Evolutionary conservation across 35 echinoderm and acorn worm genomes (phyloP), one percentile per base, ranked within the genome.

Genomic region (Diadema setosum): DNA sequence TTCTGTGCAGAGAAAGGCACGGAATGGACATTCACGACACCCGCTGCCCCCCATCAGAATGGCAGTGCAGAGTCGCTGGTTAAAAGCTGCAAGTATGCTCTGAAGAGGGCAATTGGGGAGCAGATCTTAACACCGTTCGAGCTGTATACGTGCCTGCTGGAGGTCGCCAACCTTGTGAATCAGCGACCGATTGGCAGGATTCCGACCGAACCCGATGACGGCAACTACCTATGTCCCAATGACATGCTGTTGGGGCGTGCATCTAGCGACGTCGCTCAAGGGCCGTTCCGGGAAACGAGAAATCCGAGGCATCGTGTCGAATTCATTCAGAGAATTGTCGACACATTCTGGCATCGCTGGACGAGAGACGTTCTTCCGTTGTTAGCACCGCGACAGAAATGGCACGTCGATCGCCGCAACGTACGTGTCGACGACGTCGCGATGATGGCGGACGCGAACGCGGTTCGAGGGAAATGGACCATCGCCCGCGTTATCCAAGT

Each of bases 21-120:
- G 35, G 34, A 86, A 59, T 91, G 93, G 73, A 81, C 75, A 64
- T 90, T 94, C 69, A 90, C 81, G 37, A 89, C 82, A 11, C 92
- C 87, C 44, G 64, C 37, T 34, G 87, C 92, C 20, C 42, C 85
- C 17, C 86, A 89, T 29, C 85, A 93, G 42, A 84, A 93, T 74
- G 85, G 91, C 4, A 88, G 85, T 74, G 60, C 80, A 46, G 86
- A 88, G 50, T 70, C 85, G 5, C 61, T 93, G 5, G 91, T 89
- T 18, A 83, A 89, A 30, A 93, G 76, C 46, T 61, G 50, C 29
- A 78, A 94, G 50, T 25, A 45, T 23, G 93, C 93, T 14, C 42
- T 91, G 4, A 76, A 81, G 41, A 78, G 81, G 36, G 82, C 88
- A 24, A 91, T 94, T 81, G 93, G 83, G 76, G 88, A 90, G 32